Conservation (phyloP, 1,140 invertebrate genomes). For the Eumeta japonica region DNA sequence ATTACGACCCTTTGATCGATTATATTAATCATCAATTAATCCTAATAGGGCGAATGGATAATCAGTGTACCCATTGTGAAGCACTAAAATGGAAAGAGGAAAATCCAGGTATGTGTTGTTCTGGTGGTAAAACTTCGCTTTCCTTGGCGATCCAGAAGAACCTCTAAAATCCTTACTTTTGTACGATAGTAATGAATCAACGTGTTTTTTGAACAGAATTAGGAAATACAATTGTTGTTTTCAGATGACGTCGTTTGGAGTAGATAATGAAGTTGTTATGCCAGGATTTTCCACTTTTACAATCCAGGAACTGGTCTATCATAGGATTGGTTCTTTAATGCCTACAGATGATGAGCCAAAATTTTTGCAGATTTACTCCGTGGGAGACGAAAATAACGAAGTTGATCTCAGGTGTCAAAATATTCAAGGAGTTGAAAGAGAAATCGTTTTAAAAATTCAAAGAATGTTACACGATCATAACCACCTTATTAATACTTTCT, state of each 20-base stretch:
- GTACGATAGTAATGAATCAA: conserved; percentile 23
- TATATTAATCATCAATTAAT: conserved; percentile 13
- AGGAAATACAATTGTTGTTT: conserved; percentile 34
- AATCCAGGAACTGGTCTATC: conserved; percentile 47
- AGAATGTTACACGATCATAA: conserved; percentile 19
- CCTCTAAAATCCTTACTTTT: no score
- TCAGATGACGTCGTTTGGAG: conserved; percentile 44
- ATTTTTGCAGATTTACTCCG: conserved; percentile 41
- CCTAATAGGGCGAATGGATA: conserved; percentile 19
- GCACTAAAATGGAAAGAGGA: no score
- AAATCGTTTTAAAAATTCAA: conserved; percentile 16
- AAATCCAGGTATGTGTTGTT: conserved; percentile 26
- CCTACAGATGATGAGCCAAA: conserved; percentile 20
- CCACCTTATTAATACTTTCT: conserved; percentile 15
- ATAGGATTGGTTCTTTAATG: conserved; percentile 31
- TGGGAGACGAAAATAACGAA: no score
- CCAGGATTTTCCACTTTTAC: conserved; percentile 35
- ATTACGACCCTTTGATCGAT: no score
- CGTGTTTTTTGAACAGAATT: conserved; percentile 34
- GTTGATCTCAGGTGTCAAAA: conserved; percentile 18
- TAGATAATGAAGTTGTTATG: conserved; percentile 18
- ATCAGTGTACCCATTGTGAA: conserved; percentile 20
- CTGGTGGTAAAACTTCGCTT: no score
- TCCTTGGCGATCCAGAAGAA: no score
- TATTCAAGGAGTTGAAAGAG: conserved; percentile 15